Evolutionary conservation across 2,888 invertebrate genomes (phyloP).

Genomic region (Drosophila algonquin): DNA sequence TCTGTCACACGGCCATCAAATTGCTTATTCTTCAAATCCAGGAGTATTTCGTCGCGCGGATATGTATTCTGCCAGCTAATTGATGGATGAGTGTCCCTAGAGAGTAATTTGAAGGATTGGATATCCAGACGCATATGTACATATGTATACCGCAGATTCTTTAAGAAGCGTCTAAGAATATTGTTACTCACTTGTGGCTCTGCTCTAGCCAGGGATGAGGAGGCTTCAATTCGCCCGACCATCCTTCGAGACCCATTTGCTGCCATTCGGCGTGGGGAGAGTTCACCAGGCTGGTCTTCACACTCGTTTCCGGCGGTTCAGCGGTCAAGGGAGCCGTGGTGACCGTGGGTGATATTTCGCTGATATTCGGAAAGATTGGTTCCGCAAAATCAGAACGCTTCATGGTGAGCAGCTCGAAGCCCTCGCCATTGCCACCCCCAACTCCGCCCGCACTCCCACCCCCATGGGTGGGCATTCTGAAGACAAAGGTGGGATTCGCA

Average conservation of each 20-base stretch:
- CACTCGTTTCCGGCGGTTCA: constrained; percentile 12
- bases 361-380: constrained; percentile 82
- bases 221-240: constrained; percentile 73
- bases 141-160: no score
- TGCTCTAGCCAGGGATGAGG: constrained; percentile 51
- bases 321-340: constrained; percentile 2
- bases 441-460: background rate
- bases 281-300: constrained; percentile 49
- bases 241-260: constrained; percentile 81
- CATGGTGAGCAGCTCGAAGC: constrained; percentile 66
- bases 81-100: constrained; percentile 32
- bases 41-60: constrained; percentile 51
- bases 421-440: background rate
- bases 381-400: constrained; percentile 76
- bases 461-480: constrained; percentile 66
- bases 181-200: constrained; percentile 53
- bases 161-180: no score
- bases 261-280: constrained; percentile 56
- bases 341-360: background rate
- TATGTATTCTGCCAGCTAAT: constrained; percentile 37
- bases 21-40: constrained; percentile 52
- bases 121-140: no score
- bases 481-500: constrained; percentile 75
- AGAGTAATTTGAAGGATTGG: background rate
- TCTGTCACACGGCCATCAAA: constrained; percentile 62